A percentile compares a stretch with the other conserved stretches of the same genome.
Evolutionary conservation across 1,140 invertebrate genomes (phyloP).

Genomic region (Drepana arcuata): DNA sequence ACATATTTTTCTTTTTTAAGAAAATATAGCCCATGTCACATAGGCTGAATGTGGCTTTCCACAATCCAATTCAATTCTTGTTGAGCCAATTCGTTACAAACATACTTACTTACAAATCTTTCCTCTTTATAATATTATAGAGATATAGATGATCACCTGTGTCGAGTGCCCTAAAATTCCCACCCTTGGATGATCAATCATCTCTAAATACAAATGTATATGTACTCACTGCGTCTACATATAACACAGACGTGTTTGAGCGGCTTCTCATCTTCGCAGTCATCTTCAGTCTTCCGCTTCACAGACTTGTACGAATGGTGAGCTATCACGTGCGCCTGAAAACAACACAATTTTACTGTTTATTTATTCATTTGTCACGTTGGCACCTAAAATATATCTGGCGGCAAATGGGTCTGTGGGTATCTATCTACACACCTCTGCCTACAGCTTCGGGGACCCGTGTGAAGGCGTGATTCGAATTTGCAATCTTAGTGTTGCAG

Average conservation of each 20-base stretch:
- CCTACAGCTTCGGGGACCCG: background rate
- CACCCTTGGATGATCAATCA: too few species aligned
- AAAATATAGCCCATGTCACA: too few species aligned
- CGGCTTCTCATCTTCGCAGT: conserved; percentile 19
- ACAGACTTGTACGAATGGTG: conserved; percentile 57
- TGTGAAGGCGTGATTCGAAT: background rate
- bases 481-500: background rate
- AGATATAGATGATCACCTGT: too few species aligned
- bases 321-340: conserved; percentile 54
- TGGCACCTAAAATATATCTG: background rate
- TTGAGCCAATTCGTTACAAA: too few species aligned
- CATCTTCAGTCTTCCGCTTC: conserved; percentile 31
- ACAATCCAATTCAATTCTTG: too few species aligned
- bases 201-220: too few species aligned
- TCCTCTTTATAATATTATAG: too few species aligned
- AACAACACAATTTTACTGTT: conserved; percentile 2
- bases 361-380: background rate
- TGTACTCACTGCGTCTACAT: conserved; percentile 41
- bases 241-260: conserved; percentile 32
- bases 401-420: background rate
- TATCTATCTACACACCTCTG: background rate
- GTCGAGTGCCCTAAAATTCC: too few species aligned
- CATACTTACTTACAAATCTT: too few species aligned
- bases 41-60: too few species aligned
- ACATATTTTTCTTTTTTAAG: too few species aligned